Percentiles rank a stretch among this genome's conserved stretches.
Conservation (phyloP, 2,797 vertebrate genomes). For the Sebastes taczanowskii region DNA sequence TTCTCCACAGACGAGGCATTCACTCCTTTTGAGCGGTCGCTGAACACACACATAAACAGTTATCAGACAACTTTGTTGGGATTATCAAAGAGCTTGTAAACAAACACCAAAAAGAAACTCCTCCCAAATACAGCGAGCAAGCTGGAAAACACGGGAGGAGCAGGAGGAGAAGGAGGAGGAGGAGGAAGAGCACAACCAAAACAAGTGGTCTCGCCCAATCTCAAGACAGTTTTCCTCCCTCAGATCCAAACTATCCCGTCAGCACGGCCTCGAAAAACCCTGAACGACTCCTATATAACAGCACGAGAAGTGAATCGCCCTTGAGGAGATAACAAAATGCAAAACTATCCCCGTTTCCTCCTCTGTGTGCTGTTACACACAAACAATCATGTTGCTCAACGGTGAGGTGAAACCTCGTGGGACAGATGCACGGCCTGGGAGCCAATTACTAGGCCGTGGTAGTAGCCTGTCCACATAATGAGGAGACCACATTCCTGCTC, state of each 20-base stretch:
- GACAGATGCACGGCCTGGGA: slow-evolving; percentile 54
- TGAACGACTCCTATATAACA: slow-evolving; percentile 42
- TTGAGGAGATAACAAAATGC: slow-evolving; percentile 53
- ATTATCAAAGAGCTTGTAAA: slow-evolving; percentile 52
- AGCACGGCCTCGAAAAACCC: slow-evolving; percentile 30
- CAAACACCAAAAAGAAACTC: slow-evolving; percentile 29
- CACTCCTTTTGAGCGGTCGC: slow-evolving; percentile 10
- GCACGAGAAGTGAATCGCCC: slow-evolving; percentile 37
- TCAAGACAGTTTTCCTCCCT: slow-evolving; percentile 45
- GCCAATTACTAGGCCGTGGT: slow-evolving; percentile 70
- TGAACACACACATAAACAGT: slow-evolving; percentile 39
- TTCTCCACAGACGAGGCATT: not conserved
- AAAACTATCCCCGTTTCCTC: slow-evolving; percentile 36
- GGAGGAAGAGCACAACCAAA: slow-evolving; percentile 41
- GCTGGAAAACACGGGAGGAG: slow-evolving; percentile 29
- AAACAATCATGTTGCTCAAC: slow-evolving; percentile 46
- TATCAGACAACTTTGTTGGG: slow-evolving; percentile 34
- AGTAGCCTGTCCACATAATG: slow-evolving; percentile 65
- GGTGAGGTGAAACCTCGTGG: slow-evolving; percentile 52
- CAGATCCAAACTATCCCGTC: slow-evolving; percentile 40
- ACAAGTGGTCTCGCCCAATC: slow-evolving; percentile 63
- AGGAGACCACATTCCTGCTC: slow-evolving; percentile 70
- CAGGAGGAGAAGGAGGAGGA: not conserved
- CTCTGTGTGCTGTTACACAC: slow-evolving; percentile 31
- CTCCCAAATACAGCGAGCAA: slow-evolving; percentile 14